A percentile compares a stretch with the other conserved stretches of the same genome.
Evolutionary conservation across 2,888 invertebrate species (phyloP).

Genomic region (Amphipyra berbera): DNA sequence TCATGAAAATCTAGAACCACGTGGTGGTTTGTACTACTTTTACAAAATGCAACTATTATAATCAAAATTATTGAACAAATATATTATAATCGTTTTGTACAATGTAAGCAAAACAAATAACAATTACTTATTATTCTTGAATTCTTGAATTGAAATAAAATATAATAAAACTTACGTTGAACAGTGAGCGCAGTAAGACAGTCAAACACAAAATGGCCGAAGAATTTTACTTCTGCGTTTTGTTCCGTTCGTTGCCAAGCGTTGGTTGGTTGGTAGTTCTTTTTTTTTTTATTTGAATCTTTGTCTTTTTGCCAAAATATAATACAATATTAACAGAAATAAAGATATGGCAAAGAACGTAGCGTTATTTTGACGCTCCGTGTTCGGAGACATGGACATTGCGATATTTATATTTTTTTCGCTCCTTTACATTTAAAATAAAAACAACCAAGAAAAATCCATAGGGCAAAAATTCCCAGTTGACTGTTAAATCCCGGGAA

Average conservation of each 20-base stretch:
- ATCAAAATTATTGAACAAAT: neutral
- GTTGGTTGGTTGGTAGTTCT: neutral
- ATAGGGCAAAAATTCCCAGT: no score
- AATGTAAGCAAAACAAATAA: neutral
- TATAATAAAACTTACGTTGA: constrained; percentile 81
- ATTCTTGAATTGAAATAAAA: neutral
- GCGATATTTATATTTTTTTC: no score
- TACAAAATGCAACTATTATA: neutral
- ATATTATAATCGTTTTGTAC: neutral
- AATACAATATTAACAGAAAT: neutral
- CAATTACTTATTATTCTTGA: neutral
- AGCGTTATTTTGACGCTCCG: neutral
- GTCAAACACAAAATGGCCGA: constrained; percentile 87
- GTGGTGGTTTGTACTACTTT: constrained; percentile 62
- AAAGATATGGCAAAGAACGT: no score
- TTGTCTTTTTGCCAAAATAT: constrained; percentile 11
- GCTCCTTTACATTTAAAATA: no score
- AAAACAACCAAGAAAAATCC: no score
- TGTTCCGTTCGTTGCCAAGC: neutral
- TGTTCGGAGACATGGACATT: no score
- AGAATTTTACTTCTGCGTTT: constrained; percentile 5
- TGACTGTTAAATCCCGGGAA: no score
- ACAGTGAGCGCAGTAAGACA: constrained; percentile 80
- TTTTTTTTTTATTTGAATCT: constrained; percentile 3
- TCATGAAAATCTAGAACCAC: constrained; percentile 81